These are phyloP conservation scores for Phaenicophaeus curvirostris DNA, from an alignment of 2,797 vertebrate genomes.

Conservation along the genomic window DNA sequence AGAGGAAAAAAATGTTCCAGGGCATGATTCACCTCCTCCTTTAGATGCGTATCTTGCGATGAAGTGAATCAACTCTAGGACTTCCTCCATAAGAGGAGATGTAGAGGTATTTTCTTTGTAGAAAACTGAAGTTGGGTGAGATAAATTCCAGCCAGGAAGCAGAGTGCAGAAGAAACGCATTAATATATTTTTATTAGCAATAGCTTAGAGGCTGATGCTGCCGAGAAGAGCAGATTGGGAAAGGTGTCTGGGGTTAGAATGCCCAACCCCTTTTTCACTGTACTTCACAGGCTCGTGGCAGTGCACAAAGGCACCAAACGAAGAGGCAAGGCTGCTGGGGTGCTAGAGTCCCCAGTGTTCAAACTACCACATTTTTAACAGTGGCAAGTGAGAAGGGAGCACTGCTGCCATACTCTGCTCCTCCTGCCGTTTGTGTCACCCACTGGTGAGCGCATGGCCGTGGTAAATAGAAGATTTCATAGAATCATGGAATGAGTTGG, in stretches of 20 bases:
- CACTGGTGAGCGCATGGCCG: no score
- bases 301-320: neutral
- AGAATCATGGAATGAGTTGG: no score
- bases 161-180: neutral
- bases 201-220: neutral
- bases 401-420: neutral
- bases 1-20: neutral
- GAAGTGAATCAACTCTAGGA: neutral
- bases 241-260: neutral
- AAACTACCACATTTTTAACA: neutral
- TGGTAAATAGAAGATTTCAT: no score
- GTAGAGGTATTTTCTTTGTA: conserved; percentile 7
- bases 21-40: neutral
- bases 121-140: neutral
- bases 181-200: conserved; percentile 7
- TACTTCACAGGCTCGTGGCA: neutral
- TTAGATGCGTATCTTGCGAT: neutral
- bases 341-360: rapidly evolving
- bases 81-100: conserved; percentile 35
- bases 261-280: neutral
- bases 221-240: conserved; percentile 15
- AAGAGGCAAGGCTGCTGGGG: neutral
- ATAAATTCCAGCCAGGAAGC: conserved; percentile 5
- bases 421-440: neutral
- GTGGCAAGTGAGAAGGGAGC: neutral